Evolutionary conservation across 1,140 invertebrate species (phyloP), one percentile per base, ranked within the genome.

Genomic region (Ectropis grisescens): DNA sequence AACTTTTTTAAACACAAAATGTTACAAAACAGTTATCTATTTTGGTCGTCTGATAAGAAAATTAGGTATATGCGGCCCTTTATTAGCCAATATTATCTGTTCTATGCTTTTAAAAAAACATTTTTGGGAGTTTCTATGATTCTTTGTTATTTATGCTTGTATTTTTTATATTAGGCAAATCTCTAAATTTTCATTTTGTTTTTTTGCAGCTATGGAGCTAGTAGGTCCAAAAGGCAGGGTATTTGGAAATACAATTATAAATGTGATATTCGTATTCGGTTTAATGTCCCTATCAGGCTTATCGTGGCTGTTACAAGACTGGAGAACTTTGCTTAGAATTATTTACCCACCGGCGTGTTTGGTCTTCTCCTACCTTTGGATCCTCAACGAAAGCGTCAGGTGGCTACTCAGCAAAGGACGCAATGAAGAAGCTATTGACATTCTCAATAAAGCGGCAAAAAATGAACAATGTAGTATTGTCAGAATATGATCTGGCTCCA

Each of bases 211-310:
- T 13, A 86, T 94, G 61, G 93, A 95, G 62, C 82, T 92, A 42
- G 89, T 93, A 0, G 90, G 89, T 1, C 88, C 90, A 2, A 85
- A 87, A 44, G 87, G 89, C 33, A 81, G 93, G 45, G 90, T 92
- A 0, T 81, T 93, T 13, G 90, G 87, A 30, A 91, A 91, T 24
- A 88, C 90, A 0, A 53, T 92, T 0, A 87, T 92, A 15, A 88
- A 89, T 24, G 84, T 84, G 16, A 87, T 88, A 37, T 93, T 91
- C 59, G 89, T 91, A 0, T 49, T 91, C 7, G 93, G 93, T 1
- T 85, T 91, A 37, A 87, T 89, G 48, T 59, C 87, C 3, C 61
- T 91, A 34, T 88, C 90, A 30, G 67, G 88, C 13, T 68, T 88
- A 1, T 90, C 90, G 2, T 93, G 88, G 84, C 79, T 84, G 41